Base-by-base conservation (phyloP, 1,140 invertebrate genomes). In the Lordiphosa collinella region DNA sequence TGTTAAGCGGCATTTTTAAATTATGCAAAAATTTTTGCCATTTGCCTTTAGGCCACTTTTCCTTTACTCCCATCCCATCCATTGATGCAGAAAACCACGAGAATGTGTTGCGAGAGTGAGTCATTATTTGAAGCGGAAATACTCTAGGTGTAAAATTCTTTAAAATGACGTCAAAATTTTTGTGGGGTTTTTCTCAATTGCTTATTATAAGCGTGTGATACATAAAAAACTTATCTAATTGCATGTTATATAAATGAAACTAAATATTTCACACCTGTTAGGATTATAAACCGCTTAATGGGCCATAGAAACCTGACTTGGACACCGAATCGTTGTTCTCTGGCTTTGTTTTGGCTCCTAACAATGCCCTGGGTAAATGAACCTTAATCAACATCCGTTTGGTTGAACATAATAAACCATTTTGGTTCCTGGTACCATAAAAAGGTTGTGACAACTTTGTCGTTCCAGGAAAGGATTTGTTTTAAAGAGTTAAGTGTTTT, bases 281-380 rank as follows among this genome's bases (percentile, higher is more conserved):
- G 40, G 63, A 14, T 67, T 32, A 66, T 66, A 66, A 66, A 65
- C 31, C 29, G 41, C 53, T 66, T 66, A 57, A 58, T 66, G 62
- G 34, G 56, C 44, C 29, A 65, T 65, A 44, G 44, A 46, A 56
- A 50, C 44, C 29, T 48, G 31, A 44, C 54, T 34, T 13, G 44
- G 57, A 66, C 32, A 53, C 53, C 32, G 18, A 5, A 22, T 5
- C 3, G 4, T 22, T 22, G 4, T 22, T 22, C 18, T 29, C 8
- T 29, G 6, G 7, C 25, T 29, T 29, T 29, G 25, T 29, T 29
- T 29, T 25, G 22, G 1, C 4, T 25, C 34, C 41, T 46, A 13
- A 44, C 61, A 65, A 65, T 49, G 44, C 10, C 10, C 41, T 37
- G 13, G 14, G 58, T 64, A 64, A 53, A 62, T 62, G 51, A 63